These are phyloP conservation scores for Gorsachius magnificus DNA, from an alignment of 2,797 vertebrate genomes.

Conservation along the genomic window DNA sequence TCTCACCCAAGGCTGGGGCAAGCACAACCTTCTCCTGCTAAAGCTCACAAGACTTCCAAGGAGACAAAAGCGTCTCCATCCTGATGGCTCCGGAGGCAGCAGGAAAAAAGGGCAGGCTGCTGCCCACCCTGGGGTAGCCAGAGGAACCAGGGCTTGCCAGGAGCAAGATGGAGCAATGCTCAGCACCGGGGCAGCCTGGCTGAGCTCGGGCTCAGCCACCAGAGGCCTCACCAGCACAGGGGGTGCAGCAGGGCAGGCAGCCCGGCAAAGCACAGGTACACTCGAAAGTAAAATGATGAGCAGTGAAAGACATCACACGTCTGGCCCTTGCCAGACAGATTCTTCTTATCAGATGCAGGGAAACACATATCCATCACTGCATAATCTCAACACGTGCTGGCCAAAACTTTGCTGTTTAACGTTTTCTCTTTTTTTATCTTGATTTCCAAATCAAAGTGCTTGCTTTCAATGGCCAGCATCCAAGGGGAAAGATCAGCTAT, in stretches of 20 bases:
- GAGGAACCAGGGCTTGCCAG: background rate
- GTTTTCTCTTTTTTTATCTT: slow-evolving; percentile 15
- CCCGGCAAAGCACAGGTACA: background rate
- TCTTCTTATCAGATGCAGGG: background rate
- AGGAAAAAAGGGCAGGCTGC: background rate
- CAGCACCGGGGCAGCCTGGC: background rate
- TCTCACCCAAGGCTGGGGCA: background rate
- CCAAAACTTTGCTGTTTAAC: background rate
- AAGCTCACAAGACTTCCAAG: background rate
- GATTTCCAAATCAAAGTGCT: slow-evolving; percentile 11
- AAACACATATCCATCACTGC: background rate
- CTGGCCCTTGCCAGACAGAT: background rate
- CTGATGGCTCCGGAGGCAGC: background rate
- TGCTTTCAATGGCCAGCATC: background rate
- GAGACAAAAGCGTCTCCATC: background rate
- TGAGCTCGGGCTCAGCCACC: background rate
- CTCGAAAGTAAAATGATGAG: background rate
- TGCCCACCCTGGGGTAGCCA: background rate
- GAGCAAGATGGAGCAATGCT: background rate
- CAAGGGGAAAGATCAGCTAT: slow-evolving; percentile 24
- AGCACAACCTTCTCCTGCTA: background rate
- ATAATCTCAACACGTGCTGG: background rate
- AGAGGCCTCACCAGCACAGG: background rate
- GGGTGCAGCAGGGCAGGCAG: background rate
- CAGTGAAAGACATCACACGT: background rate